phyloP scores from a whole-genome alignment of 2,797 vertebrate species.

The Arctocebus calabarensis region DNA sequence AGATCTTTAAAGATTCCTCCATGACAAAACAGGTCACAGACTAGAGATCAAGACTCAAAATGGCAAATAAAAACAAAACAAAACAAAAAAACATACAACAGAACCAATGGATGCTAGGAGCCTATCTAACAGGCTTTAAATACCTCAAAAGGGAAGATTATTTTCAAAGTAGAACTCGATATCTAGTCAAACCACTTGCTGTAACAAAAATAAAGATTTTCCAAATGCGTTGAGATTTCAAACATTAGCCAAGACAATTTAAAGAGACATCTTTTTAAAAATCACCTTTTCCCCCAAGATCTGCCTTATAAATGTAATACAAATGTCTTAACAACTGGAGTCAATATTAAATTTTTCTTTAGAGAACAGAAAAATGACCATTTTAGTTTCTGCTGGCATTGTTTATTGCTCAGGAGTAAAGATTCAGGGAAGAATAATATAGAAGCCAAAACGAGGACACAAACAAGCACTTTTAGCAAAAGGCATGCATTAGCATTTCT shows the following conservation, averaged over 20 bases:
- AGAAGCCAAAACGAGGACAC: background rate
- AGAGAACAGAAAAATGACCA: constrained; percentile 25
- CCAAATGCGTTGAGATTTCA: constrained; percentile 32
- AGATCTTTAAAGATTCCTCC: constrained; percentile 33
- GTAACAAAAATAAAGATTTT: constrained; percentile 46
- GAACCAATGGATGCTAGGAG: background rate
- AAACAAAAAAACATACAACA: background rate
- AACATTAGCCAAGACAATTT: constrained; percentile 21
- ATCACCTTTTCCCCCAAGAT: background rate
- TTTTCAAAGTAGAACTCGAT: constrained; percentile 43
- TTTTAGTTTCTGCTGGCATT: background rate
- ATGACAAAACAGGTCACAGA: constrained; percentile 3
- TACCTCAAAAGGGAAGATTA: constrained; percentile 26
- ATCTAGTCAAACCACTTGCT: background rate
- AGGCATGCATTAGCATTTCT: background rate
- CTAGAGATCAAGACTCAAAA: constrained; percentile 40
- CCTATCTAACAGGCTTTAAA: background rate
- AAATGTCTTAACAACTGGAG: background rate
- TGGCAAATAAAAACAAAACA: background rate
- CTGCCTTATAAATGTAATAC: background rate
- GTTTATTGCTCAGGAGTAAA: constrained; percentile 10
- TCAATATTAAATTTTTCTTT: constrained; percentile 47
- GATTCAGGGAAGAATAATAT: background rate
- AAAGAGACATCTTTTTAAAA: background rate
- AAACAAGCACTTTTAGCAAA: constrained; percentile 12